Evolutionary conservation across 1,140 invertebrate genomes (phyloP).

Genomic region (Drosophila lowei): DNA sequence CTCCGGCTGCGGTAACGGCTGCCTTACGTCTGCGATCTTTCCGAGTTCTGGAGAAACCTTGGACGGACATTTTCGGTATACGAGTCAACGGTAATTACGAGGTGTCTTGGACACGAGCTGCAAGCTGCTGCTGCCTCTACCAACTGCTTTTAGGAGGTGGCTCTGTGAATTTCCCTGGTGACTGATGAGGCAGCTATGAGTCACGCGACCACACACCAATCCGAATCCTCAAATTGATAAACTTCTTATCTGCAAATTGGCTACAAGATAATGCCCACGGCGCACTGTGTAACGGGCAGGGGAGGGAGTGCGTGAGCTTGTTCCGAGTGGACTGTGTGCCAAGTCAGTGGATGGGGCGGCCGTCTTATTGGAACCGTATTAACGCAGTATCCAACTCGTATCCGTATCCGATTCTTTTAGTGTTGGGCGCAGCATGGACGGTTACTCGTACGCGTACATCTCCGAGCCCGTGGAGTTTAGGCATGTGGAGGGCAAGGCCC

Average conservation of each 20-base stretch:
- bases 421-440: slow-evolving; percentile 41
- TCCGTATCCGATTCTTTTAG: slow-evolving; percentile 60
- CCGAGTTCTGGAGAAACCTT: not conserved
- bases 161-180: slow-evolving; percentile 8
- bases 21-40: not conserved
- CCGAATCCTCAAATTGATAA: slow-evolving; percentile 58
- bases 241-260: slow-evolving; percentile 62
- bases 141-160: not conserved
- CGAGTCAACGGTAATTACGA: slow-evolving; percentile 28
- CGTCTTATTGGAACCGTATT: slow-evolving; percentile 40
- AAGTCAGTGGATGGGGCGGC: slow-evolving; percentile 14
- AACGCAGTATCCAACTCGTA: slow-evolving; percentile 44
- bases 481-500: slow-evolving; percentile 58
- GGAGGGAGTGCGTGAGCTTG: not conserved
- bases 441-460: slow-evolving; percentile 64
- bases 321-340: too few relatives aligned
- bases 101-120: too few relatives aligned
- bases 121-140: not conserved
- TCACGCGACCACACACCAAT: slow-evolving; percentile 43
- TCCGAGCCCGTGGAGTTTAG: slow-evolving; percentile 76
- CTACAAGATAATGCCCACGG: slow-evolving; percentile 56
- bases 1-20: not conserved
- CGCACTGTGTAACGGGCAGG: slow-evolving; percentile 17
- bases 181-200: slow-evolving; percentile 22
- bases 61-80: slow-evolving; percentile 7